Percentiles rank a stretch among this genome's conserved stretches.
These are phyloP conservation scores for Galagoides demidoff DNA, from an alignment of 2,797 vertebrate species.

Conservation along the genomic window DNA sequence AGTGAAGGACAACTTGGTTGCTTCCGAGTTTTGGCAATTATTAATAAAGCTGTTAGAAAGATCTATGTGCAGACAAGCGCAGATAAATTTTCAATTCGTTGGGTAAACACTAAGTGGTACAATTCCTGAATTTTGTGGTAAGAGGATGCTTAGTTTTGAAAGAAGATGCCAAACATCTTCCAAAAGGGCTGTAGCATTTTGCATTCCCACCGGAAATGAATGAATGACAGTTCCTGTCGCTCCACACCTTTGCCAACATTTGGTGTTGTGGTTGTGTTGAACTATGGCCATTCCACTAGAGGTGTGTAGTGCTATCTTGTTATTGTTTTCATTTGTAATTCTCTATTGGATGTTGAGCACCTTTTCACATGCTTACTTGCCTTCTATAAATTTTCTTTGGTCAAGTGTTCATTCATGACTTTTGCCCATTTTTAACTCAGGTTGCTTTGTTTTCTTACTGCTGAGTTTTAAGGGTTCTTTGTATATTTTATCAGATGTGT, in stretches of 20 bases:
- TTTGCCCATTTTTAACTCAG: not conserved
- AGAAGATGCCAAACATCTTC: conserved; percentile 31
- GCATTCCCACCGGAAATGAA: not conserved
- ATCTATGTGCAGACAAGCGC: not conserved
- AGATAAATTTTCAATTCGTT: not conserved
- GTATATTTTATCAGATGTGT: not conserved
- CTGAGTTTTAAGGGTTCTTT: conserved; percentile 23
- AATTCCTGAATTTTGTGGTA: not conserved
- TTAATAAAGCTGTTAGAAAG: conserved; percentile 24
- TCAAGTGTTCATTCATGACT: not conserved
- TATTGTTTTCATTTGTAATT: conserved; percentile 18
- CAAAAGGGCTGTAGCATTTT: not conserved
- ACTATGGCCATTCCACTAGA: not conserved
- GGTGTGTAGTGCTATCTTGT: not conserved
- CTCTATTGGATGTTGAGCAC: not conserved
- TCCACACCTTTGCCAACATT: not conserved
- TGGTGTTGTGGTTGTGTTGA: not conserved
- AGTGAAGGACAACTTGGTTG: not conserved
- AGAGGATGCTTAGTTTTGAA: not conserved
- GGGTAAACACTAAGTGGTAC: not conserved
- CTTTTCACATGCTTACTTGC: not conserved
- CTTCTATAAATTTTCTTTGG: not conserved
- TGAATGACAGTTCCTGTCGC: not conserved
- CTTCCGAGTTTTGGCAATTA: conserved; percentile 36
- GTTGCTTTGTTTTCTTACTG: not conserved